A percentile compares a stretch with the other conserved stretches of the same genome.
These are phyloP conservation scores for Pseudomyrmex gracilis DNA, from an alignment of 1,140 invertebrate genomes.

Conservation along the genomic window DNA sequence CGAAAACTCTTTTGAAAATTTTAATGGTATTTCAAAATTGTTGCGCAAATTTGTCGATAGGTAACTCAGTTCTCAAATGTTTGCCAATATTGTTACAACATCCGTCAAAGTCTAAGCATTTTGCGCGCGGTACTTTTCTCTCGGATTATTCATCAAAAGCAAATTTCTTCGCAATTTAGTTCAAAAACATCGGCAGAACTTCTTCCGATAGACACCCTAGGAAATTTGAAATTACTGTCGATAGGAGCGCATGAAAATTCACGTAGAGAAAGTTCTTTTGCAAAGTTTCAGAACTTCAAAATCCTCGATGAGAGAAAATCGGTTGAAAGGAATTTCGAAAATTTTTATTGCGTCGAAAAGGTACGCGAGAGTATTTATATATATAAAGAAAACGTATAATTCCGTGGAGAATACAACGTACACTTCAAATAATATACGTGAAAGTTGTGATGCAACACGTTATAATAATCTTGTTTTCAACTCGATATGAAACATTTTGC, in stretches of 20 bases:
- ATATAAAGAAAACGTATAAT: constrained; percentile 16
- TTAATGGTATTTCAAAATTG: neutral
- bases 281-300: constrained; percentile 25
- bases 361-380: constrained; percentile 31
- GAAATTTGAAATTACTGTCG: constrained; percentile 54
- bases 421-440: constrained; percentile 13
- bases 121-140: neutral
- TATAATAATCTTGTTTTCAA: neutral
- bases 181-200: neutral
- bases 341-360: constrained; percentile 27
- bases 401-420: neutral
- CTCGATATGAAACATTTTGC: neutral
- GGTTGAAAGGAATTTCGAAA: constrained; percentile 27
- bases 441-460: constrained; percentile 7
- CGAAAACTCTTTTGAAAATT: neutral
- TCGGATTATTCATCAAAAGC: neutral
- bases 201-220: constrained; percentile 5
- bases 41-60: neutral
- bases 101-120: neutral
- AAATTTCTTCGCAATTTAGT: constrained; percentile 13
- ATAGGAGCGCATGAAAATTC: neutral
- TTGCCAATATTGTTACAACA: neutral
- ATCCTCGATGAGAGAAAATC: constrained; percentile 11
- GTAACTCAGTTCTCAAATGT: neutral
- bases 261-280: constrained; percentile 42